These are phyloP conservation scores for Ornithoptera alexandrae DNA, from an alignment of 2,888 invertebrate species.

Conservation along the genomic window DNA sequence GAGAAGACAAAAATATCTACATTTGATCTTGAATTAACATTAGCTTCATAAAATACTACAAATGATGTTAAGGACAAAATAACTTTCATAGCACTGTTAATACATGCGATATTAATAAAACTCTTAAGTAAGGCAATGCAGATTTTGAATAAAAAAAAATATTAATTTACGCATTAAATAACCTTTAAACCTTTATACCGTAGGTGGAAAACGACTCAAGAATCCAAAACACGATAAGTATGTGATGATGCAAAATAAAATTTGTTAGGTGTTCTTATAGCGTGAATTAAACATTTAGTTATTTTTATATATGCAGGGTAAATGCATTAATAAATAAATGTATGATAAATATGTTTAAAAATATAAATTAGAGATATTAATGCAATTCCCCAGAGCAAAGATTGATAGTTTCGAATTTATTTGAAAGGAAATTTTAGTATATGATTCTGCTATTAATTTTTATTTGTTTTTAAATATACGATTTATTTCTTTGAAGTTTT, in stretches of 20 bases:
- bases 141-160: no score
- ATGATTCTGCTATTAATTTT: neutral
- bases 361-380: conserved; percentile 10
- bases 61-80: neutral
- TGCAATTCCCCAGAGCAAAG: conserved; percentile 5
- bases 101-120: no score
- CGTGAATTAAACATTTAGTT: neutral
- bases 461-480: neutral
- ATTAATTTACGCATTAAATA: conserved; percentile 28
- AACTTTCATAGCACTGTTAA: no score
- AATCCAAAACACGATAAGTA: conserved; percentile 55
- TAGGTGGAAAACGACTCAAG: conserved; percentile 52
- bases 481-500: neutral
- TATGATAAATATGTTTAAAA: neutral
- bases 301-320: neutral
- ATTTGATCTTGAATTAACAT: no score
- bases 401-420: neutral
- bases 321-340: conserved; percentile 8
- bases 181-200: conserved; percentile 44
- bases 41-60: no score
- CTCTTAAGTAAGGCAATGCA: no score
- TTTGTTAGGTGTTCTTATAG: conserved; percentile 28
- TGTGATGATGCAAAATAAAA: conserved; percentile 35
- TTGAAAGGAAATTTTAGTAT: neutral
- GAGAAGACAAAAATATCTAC: no score